Percentiles rank a stretch among this genome's conserved stretches.
Conservation (phyloP, 2,797 vertebrate genomes). For the Pteronotus mesoamericanus region DNA sequence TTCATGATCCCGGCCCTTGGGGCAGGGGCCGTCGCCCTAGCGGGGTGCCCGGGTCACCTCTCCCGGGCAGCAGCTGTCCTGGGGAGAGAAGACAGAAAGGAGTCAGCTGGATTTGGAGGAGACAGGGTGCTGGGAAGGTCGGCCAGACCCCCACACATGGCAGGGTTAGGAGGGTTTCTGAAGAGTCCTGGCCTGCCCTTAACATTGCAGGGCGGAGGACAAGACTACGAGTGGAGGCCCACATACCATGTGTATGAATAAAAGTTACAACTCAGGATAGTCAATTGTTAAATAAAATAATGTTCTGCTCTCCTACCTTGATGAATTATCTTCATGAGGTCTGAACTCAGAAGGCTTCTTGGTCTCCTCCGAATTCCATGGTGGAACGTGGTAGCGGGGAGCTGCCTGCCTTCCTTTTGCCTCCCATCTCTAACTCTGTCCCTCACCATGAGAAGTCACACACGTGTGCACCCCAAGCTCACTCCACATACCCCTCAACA, state of each 20-base stretch:
- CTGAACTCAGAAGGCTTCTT: neutral
- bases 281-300: neutral
- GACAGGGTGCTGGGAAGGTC: neutral
- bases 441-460: neutral
- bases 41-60: constrained; percentile 44
- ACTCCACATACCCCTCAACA: neutral
- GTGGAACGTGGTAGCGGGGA: rapidly evolving
- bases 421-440: neutral
- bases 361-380: neutral
- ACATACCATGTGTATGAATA: neutral
- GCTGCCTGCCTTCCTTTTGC: neutral
- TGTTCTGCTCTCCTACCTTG: neutral
- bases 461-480: neutral
- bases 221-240: neutral
- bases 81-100: constrained; percentile 71
- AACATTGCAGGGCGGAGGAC: neutral
- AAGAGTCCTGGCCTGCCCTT: neutral
- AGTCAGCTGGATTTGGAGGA: neutral
- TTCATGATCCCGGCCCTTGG: constrained; percentile 88
- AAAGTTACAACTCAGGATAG: neutral
- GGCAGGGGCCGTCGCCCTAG: constrained; percentile 58
- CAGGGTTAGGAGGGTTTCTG: neutral
- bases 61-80: constrained; percentile 67
- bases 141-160: neutral
- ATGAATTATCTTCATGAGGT: neutral